Base-by-base conservation (phyloP, 2,888 invertebrate species). In the Bruchidius siliquastri region DNA sequence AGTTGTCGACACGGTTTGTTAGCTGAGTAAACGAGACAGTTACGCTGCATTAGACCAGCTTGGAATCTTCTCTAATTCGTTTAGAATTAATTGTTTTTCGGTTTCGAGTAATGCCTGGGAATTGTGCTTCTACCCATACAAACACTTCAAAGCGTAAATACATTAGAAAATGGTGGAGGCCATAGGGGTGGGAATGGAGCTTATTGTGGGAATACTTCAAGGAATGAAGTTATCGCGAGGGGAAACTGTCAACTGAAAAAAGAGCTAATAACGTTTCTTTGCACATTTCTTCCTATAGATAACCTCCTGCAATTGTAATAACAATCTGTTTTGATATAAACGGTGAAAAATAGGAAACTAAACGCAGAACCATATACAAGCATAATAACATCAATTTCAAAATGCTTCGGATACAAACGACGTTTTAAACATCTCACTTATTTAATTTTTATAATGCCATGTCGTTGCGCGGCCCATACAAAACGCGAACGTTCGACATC, bases 1-100 rank as follows among this genome's bases (percentile, higher is more conserved):
- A 81, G 80, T 80, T 80, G 79, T 78, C 79, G 80, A 74, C 78
- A 80, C 72, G 81, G 77, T 80, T 80, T 80, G 78, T 80, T 80
- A 80, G 79, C 76, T 79, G 76, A 77, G 79, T 78, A 79, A 80
- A 80, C 79, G 78, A 79, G 78, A 79, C 76, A 74, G 77, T 77
- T 78, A 78, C 76, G 76, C 74, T 71, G 73, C 22, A 74, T 79
- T 75, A 75, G 71, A 69, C 71, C 73, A 70, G 71, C 72, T 71
- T 68, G 72, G 72, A 74, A 74, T 71, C 73, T 13, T 49, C 72
- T 76, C 72, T 76, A 76, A 78, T 76, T 73, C 75, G 73, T 74
- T 78, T 77, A 77, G 70, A 77, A 74, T 74, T 74, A 73, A 77
- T 74, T 73, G 76, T 75, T 78, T 77, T 76, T 75, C 49, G 49